These are phyloP conservation scores for Zhuqinia jingwanae DNA, from an alignment of 2,888 invertebrate genomes.

Conservation along the genomic window DNA sequence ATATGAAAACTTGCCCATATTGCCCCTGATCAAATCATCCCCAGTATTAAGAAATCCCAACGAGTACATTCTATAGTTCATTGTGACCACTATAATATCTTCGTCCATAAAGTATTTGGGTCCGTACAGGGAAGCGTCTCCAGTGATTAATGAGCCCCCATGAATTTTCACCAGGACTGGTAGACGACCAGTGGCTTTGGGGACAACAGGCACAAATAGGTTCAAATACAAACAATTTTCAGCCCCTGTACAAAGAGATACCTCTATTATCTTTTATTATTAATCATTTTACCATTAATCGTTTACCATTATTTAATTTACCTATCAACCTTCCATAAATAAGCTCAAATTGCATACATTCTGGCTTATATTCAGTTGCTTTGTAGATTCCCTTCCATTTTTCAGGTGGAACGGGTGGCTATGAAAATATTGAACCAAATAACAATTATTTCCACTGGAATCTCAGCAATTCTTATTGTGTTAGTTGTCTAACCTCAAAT, in stretches of 20 bases:
- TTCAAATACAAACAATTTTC: constrained; percentile 47
- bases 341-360: constrained; percentile 64
- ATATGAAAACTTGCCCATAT: constrained; percentile 71
- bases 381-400: constrained; percentile 73
- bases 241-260: no score
- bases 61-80: constrained; percentile 66
- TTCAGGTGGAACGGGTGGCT: constrained; percentile 70
- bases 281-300: no score
- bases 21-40: constrained; percentile 71
- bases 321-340: constrained; percentile 24
- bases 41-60: constrained; percentile 71
- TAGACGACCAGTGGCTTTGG: constrained; percentile 29
- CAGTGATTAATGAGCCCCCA: constrained; percentile 77
- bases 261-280: no score
- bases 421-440: background rate
- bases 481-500: constrained; percentile 57
- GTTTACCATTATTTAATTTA: no score
- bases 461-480: no score
- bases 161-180: constrained; percentile 80
- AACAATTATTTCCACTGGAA: background rate
- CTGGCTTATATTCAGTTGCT: constrained; percentile 61
- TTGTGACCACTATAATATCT: constrained; percentile 79
- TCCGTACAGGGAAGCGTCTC: constrained; percentile 76
- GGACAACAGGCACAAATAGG: constrained; percentile 53
- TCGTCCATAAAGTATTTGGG: constrained; percentile 77